Evolutionary conservation across 1,140 invertebrate species (phyloP).

Genomic region (Mycetomoellerius zeteki): DNA sequence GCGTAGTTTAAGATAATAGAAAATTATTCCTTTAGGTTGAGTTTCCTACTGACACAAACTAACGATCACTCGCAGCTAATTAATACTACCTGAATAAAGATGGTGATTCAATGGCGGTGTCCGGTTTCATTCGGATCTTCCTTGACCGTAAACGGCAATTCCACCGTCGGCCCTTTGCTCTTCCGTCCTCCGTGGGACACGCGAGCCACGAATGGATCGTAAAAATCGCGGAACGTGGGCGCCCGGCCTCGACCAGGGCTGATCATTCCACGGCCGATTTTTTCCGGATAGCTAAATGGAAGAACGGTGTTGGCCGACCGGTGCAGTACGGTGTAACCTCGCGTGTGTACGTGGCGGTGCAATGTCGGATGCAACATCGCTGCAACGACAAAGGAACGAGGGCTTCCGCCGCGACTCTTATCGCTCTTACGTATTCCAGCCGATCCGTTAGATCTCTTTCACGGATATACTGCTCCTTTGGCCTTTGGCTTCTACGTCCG

Average conservation of each 20-base stretch:
- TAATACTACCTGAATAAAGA: slow-evolving; percentile 35
- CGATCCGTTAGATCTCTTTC: slow-evolving; percentile 76
- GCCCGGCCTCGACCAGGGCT: slow-evolving; percentile 42
- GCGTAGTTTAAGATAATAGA: not conserved
- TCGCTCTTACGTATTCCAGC: slow-evolving; percentile 68
- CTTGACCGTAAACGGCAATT: slow-evolving; percentile 53
- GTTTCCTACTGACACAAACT: not conserved
- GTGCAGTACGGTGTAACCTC: slow-evolving; percentile 61
- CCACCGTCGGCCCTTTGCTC: slow-evolving; percentile 38
- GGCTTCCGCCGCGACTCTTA: slow-evolving; percentile 72
- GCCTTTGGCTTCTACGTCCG: slow-evolving; percentile 66
- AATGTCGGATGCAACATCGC: slow-evolving; percentile 60
- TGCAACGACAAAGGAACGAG: slow-evolving; percentile 71
- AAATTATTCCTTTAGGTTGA: not conserved
- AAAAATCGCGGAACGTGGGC: slow-evolving; percentile 55
- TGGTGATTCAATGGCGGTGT: slow-evolving; percentile 6
- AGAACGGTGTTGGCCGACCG: slow-evolving; percentile 81
- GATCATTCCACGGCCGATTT: slow-evolving; percentile 63
- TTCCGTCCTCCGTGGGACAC: slow-evolving; percentile 29
- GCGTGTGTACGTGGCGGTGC: slow-evolving; percentile 62
- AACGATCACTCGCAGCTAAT: slow-evolving; percentile 32
- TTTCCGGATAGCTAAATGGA: slow-evolving; percentile 84
- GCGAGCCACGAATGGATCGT: slow-evolving; percentile 41
- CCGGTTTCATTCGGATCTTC: slow-evolving; percentile 39
- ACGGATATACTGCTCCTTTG: slow-evolving; percentile 73